Conservation (phyloP, 2,888 invertebrate genomes). For the Rotaria socialis region DNA sequence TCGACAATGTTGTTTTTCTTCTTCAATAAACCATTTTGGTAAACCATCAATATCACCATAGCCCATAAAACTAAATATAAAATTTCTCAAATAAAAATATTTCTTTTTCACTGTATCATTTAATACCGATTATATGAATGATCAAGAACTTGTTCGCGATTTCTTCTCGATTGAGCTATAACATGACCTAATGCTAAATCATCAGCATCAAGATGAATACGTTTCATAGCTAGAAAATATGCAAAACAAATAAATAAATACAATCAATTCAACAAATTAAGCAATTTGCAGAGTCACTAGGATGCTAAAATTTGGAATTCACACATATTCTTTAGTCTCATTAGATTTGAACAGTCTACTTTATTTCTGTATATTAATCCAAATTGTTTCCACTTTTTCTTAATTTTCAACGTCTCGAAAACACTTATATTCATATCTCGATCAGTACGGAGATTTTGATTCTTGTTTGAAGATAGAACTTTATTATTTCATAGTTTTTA, state of each 20-base stretch:
- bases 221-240: not conserved
- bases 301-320: too few species aligned
- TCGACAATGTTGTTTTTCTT: conserved; percentile 83
- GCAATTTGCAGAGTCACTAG: too few species aligned
- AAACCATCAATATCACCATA: conserved; percentile 73
- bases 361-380: too few species aligned
- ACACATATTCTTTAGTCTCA: too few species aligned
- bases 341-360: too few species aligned
- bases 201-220: conserved; percentile 67
- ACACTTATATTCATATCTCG: too few species aligned
- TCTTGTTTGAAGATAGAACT: too few species aligned
- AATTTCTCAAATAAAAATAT: not conserved
- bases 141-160: conserved; percentile 81
- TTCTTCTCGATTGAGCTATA: conserved; percentile 82
- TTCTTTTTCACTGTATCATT: not conserved
- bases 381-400: too few species aligned
- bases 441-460: too few species aligned
- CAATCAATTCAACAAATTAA: too few species aligned
- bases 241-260: not conserved
- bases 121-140: conserved; percentile 76
- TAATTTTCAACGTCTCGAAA: too few species aligned
- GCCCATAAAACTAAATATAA: conserved; percentile 69
- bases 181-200: conserved; percentile 86
- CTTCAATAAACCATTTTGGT: conserved; percentile 91
- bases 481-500: too few species aligned